These are phyloP conservation scores for Mungos mungo DNA, from an alignment of 2,113 vertebrate species.

Conservation along the genomic window DNA sequence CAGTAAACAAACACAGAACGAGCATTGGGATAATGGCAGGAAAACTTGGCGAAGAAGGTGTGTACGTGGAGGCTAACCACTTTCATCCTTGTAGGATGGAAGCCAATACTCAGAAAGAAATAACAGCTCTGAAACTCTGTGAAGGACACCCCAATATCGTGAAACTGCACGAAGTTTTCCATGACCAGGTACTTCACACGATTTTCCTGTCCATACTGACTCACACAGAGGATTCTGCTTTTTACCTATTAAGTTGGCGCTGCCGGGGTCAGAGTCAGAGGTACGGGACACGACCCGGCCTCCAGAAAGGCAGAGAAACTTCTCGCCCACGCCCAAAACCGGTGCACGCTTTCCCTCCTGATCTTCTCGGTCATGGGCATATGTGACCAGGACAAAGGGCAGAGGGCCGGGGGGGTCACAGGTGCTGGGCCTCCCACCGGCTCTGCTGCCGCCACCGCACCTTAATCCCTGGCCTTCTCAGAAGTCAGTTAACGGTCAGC, in stretches of 20 bases:
- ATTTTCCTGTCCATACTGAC: neutral
- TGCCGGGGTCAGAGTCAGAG: neutral
- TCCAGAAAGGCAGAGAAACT: neutral
- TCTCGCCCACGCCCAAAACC: too few relatives aligned
- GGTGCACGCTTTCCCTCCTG: neutral
- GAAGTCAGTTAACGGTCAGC: neutral
- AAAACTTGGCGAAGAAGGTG: conserved; percentile 40
- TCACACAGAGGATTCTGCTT: neutral
- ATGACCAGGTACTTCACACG: conserved; percentile 92
- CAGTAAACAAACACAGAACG: conserved; percentile 41
- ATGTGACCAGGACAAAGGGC: accelerated
- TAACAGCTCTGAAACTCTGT: conserved; percentile 96
- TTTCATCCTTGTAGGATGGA: conserved; percentile 91
- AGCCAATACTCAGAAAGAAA: conserved; percentile 96
- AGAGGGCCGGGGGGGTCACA: too few relatives aligned
- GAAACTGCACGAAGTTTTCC: conserved; percentile 95
- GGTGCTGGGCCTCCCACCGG: too few relatives aligned
- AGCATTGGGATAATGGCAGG: neutral
- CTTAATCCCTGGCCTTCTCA: neutral
- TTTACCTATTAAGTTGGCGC: neutral
- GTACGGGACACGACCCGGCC: too few relatives aligned
- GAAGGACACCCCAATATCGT: conserved; percentile 98
- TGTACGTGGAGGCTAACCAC: conserved; percentile 49
- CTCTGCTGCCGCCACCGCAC: accelerated
- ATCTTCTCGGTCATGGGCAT: neutral